phyloP scores from a whole-genome alignment of 2,113 vertebrate species.

The Hypanus sabinus region DNA sequence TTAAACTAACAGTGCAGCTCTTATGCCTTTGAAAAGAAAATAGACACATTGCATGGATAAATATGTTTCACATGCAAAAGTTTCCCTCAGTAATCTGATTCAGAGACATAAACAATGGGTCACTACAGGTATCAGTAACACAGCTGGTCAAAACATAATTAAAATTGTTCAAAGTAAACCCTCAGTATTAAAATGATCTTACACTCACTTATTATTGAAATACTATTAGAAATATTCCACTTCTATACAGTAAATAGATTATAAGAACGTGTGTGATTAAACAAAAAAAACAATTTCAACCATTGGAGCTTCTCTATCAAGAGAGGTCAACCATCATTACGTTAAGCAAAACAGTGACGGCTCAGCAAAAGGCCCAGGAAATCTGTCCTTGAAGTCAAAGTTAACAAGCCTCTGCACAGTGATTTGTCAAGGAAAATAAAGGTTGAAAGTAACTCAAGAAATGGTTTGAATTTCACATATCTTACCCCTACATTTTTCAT shows the following conservation, averaged over 20 bases:
- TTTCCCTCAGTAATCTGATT: background rate
- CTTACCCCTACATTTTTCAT: conserved; percentile 38
- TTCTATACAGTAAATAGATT: background rate
- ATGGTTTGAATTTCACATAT: background rate
- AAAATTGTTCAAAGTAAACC: background rate
- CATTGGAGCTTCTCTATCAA: background rate
- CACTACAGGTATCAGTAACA: background rate
- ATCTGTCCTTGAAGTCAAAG: background rate
- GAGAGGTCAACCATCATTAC: background rate
- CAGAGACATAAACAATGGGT: background rate
- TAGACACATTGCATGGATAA: background rate
- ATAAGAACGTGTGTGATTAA: background rate
- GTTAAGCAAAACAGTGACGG: background rate
- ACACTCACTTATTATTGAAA: background rate
- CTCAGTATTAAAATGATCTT: background rate
- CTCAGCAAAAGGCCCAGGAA: background rate
- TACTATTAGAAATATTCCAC: background rate
- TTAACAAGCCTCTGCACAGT: background rate
- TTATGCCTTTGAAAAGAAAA: background rate
- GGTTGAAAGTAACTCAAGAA: background rate
- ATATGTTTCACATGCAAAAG: background rate
- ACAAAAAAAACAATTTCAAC: background rate
- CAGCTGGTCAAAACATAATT: background rate
- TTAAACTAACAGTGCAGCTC: background rate
- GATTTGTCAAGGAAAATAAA: background rate